Percentiles rank a stretch among this genome's conserved stretches.
phyloP scores from a whole-genome alignment of 2,113 vertebrate genomes.

The Dendrocopos noguchii region DNA sequence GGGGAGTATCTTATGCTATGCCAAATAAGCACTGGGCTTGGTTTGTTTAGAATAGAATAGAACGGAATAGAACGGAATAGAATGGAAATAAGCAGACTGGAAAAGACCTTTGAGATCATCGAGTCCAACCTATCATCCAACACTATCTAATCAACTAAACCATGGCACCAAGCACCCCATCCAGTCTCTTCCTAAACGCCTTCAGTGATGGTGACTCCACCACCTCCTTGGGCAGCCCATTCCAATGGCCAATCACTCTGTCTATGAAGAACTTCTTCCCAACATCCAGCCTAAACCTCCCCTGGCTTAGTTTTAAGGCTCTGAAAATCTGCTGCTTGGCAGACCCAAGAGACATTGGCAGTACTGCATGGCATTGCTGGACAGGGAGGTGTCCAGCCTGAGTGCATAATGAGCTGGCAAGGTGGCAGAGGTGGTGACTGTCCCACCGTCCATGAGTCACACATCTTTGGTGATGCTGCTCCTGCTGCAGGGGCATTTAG shows the following conservation, averaged over 20 bases:
- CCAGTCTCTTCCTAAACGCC: too few species aligned
- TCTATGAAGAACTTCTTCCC: too few species aligned
- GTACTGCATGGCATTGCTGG: fast-evolving
- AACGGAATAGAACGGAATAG: too few species aligned
- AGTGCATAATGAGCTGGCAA: neutral
- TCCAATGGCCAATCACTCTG: too few species aligned
- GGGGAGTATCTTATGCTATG: neutral
- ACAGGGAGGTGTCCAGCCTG: neutral
- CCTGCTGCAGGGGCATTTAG: neutral
- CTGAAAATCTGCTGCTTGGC: neutral
- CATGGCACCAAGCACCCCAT: too few species aligned
- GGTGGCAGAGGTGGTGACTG: neutral
- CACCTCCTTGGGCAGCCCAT: too few species aligned
- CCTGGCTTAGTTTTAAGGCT: neutral
- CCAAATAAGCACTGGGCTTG: neutral
- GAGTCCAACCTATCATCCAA: too few species aligned
- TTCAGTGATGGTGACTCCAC: too few species aligned
- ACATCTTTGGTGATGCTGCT: neutral
- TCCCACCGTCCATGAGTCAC: neutral
- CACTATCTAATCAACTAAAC: too few species aligned
- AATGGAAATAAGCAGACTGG: too few species aligned
- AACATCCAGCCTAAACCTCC: too few species aligned
- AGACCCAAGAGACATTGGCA: neutral
- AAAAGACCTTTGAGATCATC: too few species aligned
- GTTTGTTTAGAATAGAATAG: neutral